phyloP scores from a whole-genome alignment of 1,140 invertebrate species.

The Stegodyphus mimosarum region DNA sequence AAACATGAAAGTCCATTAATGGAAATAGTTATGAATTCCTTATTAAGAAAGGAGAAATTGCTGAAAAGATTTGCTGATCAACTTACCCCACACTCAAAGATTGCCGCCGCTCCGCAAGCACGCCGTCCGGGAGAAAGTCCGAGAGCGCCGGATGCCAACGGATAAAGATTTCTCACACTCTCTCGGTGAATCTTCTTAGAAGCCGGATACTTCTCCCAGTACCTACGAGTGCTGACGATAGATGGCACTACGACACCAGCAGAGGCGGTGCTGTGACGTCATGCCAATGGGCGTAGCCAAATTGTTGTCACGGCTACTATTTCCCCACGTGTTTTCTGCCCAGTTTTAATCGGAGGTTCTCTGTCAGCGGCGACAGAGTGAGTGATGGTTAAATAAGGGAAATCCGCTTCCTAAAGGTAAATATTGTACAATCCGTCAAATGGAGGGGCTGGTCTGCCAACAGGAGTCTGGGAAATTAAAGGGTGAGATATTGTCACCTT shows the following conservation, averaged over 20 bases:
- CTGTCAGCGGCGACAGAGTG: slow-evolving; percentile 9
- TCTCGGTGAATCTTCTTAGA: slow-evolving; percentile 14
- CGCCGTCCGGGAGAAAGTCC: slow-evolving; percentile 36
- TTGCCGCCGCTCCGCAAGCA: slow-evolving; percentile 39
- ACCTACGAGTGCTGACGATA: neutral
- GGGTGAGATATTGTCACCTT: too few relatives aligned
- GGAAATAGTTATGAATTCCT: too few relatives aligned
- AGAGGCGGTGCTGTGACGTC: too few relatives aligned
- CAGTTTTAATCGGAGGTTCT: slow-evolving; percentile 39
- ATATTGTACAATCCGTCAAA: slow-evolving; percentile 56
- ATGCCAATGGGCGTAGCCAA: neutral
- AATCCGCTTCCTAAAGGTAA: slow-evolving; percentile 55
- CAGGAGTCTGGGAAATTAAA: neutral
- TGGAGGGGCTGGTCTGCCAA: neutral
- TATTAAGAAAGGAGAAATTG: too few relatives aligned
- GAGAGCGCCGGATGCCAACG: slow-evolving; percentile 44
- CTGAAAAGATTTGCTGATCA: too few relatives aligned
- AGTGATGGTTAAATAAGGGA: slow-evolving; percentile 59
- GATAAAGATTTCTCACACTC: slow-evolving; percentile 26
- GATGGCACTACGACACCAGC: slow-evolving; percentile 29
- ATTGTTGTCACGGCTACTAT: neutral
- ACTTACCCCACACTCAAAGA: slow-evolving; percentile 34
- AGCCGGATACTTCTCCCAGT: slow-evolving; percentile 32
- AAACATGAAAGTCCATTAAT: too few relatives aligned
- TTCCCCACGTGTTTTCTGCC: slow-evolving; percentile 13